These are phyloP conservation scores for Allobates femoralis DNA, from an alignment of 2,797 vertebrate species.

Conservation along the genomic window DNA sequence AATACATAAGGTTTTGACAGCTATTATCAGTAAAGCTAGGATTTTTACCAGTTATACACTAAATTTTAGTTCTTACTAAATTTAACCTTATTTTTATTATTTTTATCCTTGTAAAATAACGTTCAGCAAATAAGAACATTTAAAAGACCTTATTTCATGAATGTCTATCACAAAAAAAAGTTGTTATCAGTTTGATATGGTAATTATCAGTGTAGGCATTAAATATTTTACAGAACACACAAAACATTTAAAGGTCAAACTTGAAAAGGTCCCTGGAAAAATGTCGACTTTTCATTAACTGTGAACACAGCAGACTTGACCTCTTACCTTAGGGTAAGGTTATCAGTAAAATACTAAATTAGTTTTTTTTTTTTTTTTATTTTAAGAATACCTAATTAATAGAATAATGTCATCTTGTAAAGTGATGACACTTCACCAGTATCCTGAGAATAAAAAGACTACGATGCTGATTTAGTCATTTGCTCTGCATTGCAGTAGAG, in stretches of 20 bases:
- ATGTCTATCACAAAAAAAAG: neutral
- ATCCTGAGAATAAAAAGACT: no score
- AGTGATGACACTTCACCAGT: no score
- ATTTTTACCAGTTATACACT: neutral
- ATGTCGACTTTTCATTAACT: constrained; percentile 32
- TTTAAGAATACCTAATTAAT: neutral
- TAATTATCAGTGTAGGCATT: constrained; percentile 7
- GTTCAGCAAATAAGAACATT: neutral
- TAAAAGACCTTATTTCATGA: neutral
- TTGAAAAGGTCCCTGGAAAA: constrained; percentile 22
- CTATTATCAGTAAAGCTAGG: neutral
- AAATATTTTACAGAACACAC: constrained; percentile 39
- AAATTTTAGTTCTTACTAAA: neutral
- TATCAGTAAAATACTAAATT: neutral
- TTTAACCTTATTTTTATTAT: neutral
- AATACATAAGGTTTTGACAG: neutral
- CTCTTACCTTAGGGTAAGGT: neutral
- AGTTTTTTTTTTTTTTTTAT: neutral
- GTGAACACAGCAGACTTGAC: constrained; percentile 11
- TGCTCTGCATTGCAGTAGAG: no score
- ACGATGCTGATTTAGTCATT: no score
- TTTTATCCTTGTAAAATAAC: neutral
- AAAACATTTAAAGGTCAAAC: constrained; percentile 43
- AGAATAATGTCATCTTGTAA: neutral
- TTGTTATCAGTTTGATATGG: constrained; percentile 4